phyloP scores from a whole-genome alignment of 2,113 vertebrate genomes.

The Corythoichthys haematopterus region DNA sequence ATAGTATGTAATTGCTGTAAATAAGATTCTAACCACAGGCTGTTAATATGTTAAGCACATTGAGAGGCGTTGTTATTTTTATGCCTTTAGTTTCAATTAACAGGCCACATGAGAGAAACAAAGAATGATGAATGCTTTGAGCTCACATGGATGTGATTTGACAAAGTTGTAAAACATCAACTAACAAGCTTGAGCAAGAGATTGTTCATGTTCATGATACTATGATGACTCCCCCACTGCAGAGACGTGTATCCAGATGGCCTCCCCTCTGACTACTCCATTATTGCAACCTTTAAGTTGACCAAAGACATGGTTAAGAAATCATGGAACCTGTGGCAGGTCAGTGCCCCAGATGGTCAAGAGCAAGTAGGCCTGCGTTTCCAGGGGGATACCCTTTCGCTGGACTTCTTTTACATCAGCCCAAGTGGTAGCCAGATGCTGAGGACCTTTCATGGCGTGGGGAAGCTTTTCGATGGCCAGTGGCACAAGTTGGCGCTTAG shows the following conservation, averaged over 20 bases:
- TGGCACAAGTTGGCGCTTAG: slow-evolving; percentile 73
- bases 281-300: slow-evolving; percentile 70
- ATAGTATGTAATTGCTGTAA: background rate
- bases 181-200: background rate
- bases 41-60: background rate
- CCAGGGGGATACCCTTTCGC: slow-evolving; percentile 51
- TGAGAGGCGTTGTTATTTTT: slow-evolving; percentile 17
- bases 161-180: background rate
- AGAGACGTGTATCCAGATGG: slow-evolving; percentile 67
- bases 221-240: slow-evolving; percentile 16
- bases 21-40: background rate
- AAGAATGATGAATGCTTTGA: slow-evolving; percentile 17
- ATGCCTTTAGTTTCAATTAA: slow-evolving; percentile 17
- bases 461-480: slow-evolving; percentile 66
- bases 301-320: slow-evolving; percentile 48
- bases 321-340: slow-evolving; percentile 73
- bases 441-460: slow-evolving; percentile 56
- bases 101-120: slow-evolving; percentile 25
- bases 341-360: slow-evolving; percentile 61
- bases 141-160: slow-evolving; percentile 1
- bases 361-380: slow-evolving; percentile 62
- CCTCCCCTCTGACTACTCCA: slow-evolving; percentile 68
- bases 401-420: slow-evolving; percentile 63
- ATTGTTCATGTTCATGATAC: slow-evolving; percentile 5
- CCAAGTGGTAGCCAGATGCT: slow-evolving; percentile 47